Evolutionary conservation across 2,797 vertebrate genomes (phyloP).

Genomic region (Coranthus polyacanthus): DNA sequence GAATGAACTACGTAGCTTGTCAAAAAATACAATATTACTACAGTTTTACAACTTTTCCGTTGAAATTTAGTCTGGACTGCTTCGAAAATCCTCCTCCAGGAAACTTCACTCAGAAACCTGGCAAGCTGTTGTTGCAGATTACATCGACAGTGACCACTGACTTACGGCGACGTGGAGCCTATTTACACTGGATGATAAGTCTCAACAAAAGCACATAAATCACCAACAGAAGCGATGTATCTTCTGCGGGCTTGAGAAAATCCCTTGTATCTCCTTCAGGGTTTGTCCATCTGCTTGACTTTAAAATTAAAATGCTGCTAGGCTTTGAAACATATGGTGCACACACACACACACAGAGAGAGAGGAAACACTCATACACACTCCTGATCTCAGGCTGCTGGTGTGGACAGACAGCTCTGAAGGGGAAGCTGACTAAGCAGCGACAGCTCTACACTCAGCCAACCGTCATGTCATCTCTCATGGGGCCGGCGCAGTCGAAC

Average conservation of each 20-base stretch:
- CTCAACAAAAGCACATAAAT: slow-evolving; percentile 40
- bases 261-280: slow-evolving; percentile 39
- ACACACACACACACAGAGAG: slow-evolving; percentile 12
- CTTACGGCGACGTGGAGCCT: slow-evolving; percentile 14
- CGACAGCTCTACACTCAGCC: slow-evolving; percentile 61
- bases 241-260: slow-evolving; percentile 42
- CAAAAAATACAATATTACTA: too few species aligned
- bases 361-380: slow-evolving; percentile 6
- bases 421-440: slow-evolving; percentile 76
- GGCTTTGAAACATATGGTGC: slow-evolving; percentile 65
- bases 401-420: slow-evolving; percentile 63
- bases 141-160: slow-evolving; percentile 1
- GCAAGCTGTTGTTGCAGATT: slow-evolving; percentile 2
- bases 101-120: slow-evolving; percentile 33
- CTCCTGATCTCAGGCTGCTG: slow-evolving; percentile 51
- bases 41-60: too few species aligned
- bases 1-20: too few species aligned
- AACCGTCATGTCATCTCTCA: slow-evolving; percentile 63
- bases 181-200: slow-evolving; percentile 23
- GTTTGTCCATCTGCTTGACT: slow-evolving; percentile 69
- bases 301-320: slow-evolving; percentile 57
- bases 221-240: slow-evolving; percentile 43
- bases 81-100: slow-evolving; percentile 8
- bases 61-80: too few species aligned
- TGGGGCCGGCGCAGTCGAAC: slow-evolving; percentile 28